Base-by-base conservation (phyloP, 2,888 invertebrate species). In the Rotaria magnacalcarata region DNA sequence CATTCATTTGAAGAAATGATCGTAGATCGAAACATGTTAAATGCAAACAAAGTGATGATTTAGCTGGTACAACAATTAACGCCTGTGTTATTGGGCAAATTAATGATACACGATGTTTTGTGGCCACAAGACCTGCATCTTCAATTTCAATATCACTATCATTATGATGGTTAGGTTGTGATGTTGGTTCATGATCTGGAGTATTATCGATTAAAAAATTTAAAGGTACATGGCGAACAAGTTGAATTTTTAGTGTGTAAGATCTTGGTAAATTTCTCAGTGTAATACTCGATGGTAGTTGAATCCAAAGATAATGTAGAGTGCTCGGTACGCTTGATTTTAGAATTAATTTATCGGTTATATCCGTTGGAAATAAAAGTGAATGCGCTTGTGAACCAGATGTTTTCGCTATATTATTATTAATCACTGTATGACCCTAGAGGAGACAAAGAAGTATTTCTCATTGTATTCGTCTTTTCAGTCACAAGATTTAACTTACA, bases 31-130 rank as follows among this genome's bases (percentile, higher is more conserved):
- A 85, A 27, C 85, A 85, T 27, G 58, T 60, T 27, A 85, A 27
- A 67, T 85, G 85, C 47, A 24, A 60, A 67, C 85, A 85, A 47
- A 24, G 8, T 21, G 16, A 27, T 58, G 60, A 43, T 50, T 60
- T 85, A n/a, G 56, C 41, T 27, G 85, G 85, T 19, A 60, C 24
- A 14, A 27, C 11, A 11, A 85, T 58, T 67, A 58, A 58, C 24
- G 60, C 21, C 67, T 85, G 58, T 50, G 85, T 85, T 60, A 85
- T 85, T 50, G 85, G 85, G 67, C 85, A 85, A 16, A 85, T 27
- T 24, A 85, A 47, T 27, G 85, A 85, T 8, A 85, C 54, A 11
- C 47, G 43, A 80, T 47, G 47, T 80, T 24, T 21, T 10, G 80
- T 80, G 11, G 80, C 11, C 43, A 43, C n/a, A n/a, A 80, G 10